These are phyloP conservation scores for Drosophila helvetica DNA, from an alignment of 2,888 invertebrate genomes.

Conservation along the genomic window DNA sequence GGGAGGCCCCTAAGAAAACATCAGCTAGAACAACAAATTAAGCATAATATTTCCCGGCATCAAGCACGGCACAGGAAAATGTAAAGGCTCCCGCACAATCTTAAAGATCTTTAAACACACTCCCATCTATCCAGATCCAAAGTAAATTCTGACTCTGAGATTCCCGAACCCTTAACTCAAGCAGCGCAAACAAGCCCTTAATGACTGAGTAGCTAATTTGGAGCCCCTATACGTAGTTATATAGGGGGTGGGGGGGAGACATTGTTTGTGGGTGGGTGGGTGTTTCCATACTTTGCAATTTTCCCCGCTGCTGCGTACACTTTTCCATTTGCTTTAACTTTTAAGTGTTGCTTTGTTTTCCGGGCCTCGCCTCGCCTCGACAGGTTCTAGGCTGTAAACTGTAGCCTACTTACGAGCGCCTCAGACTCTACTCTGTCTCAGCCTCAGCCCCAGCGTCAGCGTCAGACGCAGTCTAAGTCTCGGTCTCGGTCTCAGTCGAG, in stretches of 20 bases:
- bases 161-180: constrained; percentile 25
- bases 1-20: constrained; percentile 67
- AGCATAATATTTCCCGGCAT: constrained; percentile 12
- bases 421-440: constrained; percentile 8
- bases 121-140: constrained; percentile 33
- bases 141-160: constrained; percentile 5
- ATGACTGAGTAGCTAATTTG: constrained; percentile 41
- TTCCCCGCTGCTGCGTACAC: constrained; percentile 24
- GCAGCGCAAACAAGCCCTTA: constrained; percentile 21
- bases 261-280: constrained; percentile 13
- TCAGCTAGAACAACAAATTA: constrained; percentile 45
- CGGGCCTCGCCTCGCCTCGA: constrained; percentile 4
- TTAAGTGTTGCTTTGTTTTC: constrained; percentile 76
- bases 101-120: constrained; percentile 31
- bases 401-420: constrained; percentile 58
- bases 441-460: constrained; percentile 38
- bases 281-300: constrained; percentile 19
- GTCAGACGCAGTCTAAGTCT: constrained; percentile 23
- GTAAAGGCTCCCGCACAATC: constrained; percentile 14
- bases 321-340: constrained; percentile 65
- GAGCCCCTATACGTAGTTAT: constrained; percentile 11
- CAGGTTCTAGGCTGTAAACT: constrained; percentile 32
- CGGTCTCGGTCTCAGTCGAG: constrained; percentile 44
- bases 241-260: background rate
- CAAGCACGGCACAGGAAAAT: constrained; percentile 5